Evolutionary conservation across 1,140 invertebrate genomes (phyloP), one percentile per base, ranked within the genome.

Genomic region (Drepana arcuata): DNA sequence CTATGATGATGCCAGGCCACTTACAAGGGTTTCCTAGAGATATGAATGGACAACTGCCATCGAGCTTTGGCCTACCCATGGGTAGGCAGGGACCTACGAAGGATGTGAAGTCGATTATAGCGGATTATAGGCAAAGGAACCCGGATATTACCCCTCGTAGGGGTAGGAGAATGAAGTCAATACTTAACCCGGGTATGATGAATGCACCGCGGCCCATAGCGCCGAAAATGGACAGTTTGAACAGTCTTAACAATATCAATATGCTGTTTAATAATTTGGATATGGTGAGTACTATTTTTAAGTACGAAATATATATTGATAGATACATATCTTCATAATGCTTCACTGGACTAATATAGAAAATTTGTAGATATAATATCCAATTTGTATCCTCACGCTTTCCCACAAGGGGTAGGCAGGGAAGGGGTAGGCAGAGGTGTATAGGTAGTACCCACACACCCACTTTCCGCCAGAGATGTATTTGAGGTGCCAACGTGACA

Each of bases 101-200:
- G 27, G 91, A 93, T 67, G 92, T 94, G 7, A 88, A 91, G 59
- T 91, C 92, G 2, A 91, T 95, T 33, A 94, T 95, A 57, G 92
- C 91, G 1, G 92, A 93, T 70, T 92, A 93, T 59, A 86, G 92
- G 41, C 88, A 91, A 28, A 83, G 89, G 43, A 89, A 92, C 71
- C 91, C 91, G 0, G 90, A 92, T 48, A 79, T 86, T 5, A 88
- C 90, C 1, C 90, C 90, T 0, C 64, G 90, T 46, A 84, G 90
- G 64, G 88, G 89, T 2, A 74, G 88, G 21, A 57, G 89, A 21
- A 85, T 88, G 68, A 85, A 87, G 52, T 80, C 83, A 4, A 68
- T 83, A 14, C 41, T 81, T 7, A 78, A 81, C 35, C 79, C 82
- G 0, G 75, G 72, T 31, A 82, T 78, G 49, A 72, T 75, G 56